A percentile compares a stretch with the other conserved stretches of the same genome.
These are phyloP conservation scores for Apis laboriosa DNA, from an alignment of 1,140 invertebrate species.

Conservation along the genomic window DNA sequence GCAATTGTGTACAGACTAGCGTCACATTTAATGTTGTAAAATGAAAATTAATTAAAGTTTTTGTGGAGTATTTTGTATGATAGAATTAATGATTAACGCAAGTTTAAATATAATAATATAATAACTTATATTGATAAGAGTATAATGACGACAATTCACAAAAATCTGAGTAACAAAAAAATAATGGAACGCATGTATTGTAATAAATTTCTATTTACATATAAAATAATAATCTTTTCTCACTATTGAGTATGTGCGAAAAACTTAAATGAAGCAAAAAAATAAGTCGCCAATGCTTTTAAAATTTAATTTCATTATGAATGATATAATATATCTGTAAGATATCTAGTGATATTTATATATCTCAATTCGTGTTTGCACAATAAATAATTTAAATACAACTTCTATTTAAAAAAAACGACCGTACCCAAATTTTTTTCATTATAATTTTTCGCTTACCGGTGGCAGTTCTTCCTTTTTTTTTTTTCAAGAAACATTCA, in stretches of 20 bases:
- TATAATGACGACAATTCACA: not conserved
- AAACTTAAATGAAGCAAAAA: conserved; percentile 11
- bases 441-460: conserved; percentile 6
- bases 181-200: conserved; percentile 4
- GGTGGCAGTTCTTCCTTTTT: conserved; percentile 45
- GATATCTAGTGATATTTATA: conserved; percentile 71
- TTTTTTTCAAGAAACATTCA: not conserved
- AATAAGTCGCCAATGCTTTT: conserved; percentile 76
- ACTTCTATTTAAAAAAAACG: too few relatives aligned
- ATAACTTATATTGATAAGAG: not conserved
- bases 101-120: not conserved
- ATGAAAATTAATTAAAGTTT: not conserved
- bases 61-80: not conserved
- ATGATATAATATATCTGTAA: conserved; percentile 59
- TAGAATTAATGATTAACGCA: not conserved
- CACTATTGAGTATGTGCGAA: not conserved
- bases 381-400: conserved; percentile 20
- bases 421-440: not conserved
- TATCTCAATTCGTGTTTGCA: conserved; percentile 1
- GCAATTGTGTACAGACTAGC: not conserved
- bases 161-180: conserved; percentile 2
- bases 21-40: not conserved
- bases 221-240: conserved; percentile 30
- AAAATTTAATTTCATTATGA: conserved; percentile 66
- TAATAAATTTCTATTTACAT: conserved; percentile 6